A percentile compares a stretch with the other conserved stretches of the same genome.
These are phyloP conservation scores for Helostoma temminkii DNA, from an alignment of 2,797 vertebrate genomes.

Conservation along the genomic window DNA sequence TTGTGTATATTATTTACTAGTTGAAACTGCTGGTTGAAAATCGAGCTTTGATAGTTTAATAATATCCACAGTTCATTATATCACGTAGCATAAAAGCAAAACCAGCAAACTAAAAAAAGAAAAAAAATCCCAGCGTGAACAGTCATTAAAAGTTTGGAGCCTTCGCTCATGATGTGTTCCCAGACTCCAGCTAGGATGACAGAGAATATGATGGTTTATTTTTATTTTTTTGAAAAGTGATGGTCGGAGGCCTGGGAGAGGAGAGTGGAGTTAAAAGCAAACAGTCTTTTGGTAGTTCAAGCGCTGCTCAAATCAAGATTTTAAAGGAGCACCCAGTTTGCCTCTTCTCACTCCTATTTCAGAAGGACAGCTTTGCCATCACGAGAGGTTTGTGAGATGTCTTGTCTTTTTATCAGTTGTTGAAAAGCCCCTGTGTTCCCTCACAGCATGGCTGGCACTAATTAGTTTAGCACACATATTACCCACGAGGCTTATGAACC, in stretches of 20 bases:
- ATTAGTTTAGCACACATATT: slow-evolving; percentile 81
- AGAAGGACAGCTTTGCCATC: slow-evolving; percentile 48
- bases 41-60: slow-evolving; percentile 28
- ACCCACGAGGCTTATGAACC: slow-evolving; percentile 75
- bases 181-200: slow-evolving; percentile 47
- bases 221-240: slow-evolving; percentile 24
- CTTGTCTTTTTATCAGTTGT: slow-evolving; percentile 77
- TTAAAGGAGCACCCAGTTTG: slow-evolving; percentile 43
- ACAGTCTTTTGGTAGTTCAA: slow-evolving; percentile 67
- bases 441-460: slow-evolving; percentile 78
- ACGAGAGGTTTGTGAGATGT: slow-evolving; percentile 61
- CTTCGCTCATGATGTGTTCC: slow-evolving; percentile 27
- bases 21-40: slow-evolving; percentile 20
- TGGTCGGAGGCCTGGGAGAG: slow-evolving; percentile 24
- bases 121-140: slow-evolving; percentile 10
- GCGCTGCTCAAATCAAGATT: slow-evolving; percentile 63
- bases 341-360: slow-evolving; percentile 54
- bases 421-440: slow-evolving; percentile 74
- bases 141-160: slow-evolving; percentile 71
- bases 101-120: slow-evolving; percentile 23
- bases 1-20: slow-evolving; percentile 17
- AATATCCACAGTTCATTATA: slow-evolving; percentile 36
- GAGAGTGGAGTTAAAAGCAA: slow-evolving; percentile 32
- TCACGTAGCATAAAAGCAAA: slow-evolving; percentile 36
- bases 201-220: slow-evolving; percentile 41